Evolutionary conservation across 2,888 invertebrate species (phyloP).

Genomic region (Ariolimax columbianus): DNA sequence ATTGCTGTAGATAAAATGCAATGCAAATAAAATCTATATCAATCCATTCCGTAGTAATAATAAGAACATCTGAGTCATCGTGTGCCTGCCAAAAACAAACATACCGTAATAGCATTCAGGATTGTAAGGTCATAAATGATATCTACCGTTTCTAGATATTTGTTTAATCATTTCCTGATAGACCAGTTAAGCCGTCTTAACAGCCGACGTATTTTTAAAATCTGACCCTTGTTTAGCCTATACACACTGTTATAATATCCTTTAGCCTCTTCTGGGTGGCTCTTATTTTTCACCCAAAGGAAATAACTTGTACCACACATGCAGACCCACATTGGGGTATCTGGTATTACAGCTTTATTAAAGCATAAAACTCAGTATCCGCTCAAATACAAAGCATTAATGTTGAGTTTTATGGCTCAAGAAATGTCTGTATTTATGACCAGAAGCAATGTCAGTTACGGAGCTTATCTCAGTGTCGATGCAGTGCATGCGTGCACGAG

Average conservation of each 20-base stretch:
- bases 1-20: too few relatives aligned
- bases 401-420: conserved; percentile 20
- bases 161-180: neutral
- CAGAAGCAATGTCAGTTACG: conserved; percentile 13
- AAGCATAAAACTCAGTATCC: conserved; percentile 27
- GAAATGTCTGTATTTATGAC: too few relatives aligned
- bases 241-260: neutral
- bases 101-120: neutral
- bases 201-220: neutral
- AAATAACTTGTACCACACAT: conserved; percentile 22
- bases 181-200: neutral
- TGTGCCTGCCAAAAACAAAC: too few relatives aligned
- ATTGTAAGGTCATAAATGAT: neutral
- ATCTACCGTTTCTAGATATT: conserved; percentile 1
- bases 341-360: conserved; percentile 29
- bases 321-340: neutral
- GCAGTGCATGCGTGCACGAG: neutral
- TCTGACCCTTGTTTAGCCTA: neutral
- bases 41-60: too few relatives aligned
- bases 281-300: neutral
- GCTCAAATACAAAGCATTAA: conserved; percentile 10
- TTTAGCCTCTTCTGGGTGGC: neutral
- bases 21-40: too few relatives aligned
- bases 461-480: neutral
- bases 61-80: too few relatives aligned